A percentile compares a stretch with the other conserved stretches of the same genome.
Conservation (phyloP, 2,888 invertebrate genomes). For the Chrysolina americana region DNA sequence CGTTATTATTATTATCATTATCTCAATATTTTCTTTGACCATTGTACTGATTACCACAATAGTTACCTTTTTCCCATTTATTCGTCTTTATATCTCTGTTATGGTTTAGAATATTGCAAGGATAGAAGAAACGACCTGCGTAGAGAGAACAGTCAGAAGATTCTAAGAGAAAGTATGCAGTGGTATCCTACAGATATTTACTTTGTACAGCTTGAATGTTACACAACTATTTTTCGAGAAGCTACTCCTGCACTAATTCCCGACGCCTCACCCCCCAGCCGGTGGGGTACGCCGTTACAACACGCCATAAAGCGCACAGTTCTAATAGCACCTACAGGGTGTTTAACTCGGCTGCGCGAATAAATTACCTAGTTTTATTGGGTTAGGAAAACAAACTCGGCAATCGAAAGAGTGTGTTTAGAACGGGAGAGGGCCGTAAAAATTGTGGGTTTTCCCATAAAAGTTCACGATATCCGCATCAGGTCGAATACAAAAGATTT, state of each 20-base stretch:
- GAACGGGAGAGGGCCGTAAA: constrained; percentile 30
- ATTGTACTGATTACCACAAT: no score
- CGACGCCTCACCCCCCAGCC: background rate
- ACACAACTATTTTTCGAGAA: background rate
- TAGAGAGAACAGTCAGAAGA: no score
- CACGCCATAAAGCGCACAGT: constrained; percentile 31
- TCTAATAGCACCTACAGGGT: constrained; percentile 41
- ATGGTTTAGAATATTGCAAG: no score
- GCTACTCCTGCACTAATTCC: background rate
- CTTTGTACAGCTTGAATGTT: no score
- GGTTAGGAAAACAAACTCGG: constrained; percentile 29
- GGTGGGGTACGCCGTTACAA: background rate
- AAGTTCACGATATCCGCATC: constrained; percentile 22
- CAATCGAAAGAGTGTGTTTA: constrained; percentile 34
- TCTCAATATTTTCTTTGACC: no score
- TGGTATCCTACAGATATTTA: no score
- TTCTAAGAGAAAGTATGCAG: no score
- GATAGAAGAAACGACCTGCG: no score
- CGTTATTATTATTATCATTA: no score
- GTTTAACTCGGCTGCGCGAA: constrained; percentile 23
- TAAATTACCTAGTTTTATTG: constrained; percentile 32
- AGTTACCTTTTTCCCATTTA: no score
- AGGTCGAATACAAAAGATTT: constrained; percentile 28
- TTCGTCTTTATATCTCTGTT: no score
- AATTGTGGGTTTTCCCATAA: constrained; percentile 27